A percentile compares a stretch with the other conserved stretches of the same genome.
Evolutionary conservation across 2,888 invertebrate genomes (phyloP).

Genomic region (Anoplius nigerrimus): DNA sequence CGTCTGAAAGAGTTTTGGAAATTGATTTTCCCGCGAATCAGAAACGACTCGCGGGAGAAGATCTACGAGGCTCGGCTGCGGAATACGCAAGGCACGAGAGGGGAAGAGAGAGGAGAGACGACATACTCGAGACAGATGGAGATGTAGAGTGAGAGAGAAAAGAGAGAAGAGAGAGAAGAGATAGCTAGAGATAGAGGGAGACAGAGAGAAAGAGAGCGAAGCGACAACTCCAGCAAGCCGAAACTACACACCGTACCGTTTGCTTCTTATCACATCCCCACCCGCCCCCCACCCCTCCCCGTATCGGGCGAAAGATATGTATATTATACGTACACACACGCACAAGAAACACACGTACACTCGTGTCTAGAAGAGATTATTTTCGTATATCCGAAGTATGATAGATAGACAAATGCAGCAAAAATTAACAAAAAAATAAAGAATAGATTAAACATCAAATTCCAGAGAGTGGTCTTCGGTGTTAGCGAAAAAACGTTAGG

Average conservation of each 20-base stretch:
- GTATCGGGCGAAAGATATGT: slow-evolving; percentile 44
- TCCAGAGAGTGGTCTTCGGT: slow-evolving; percentile 52
- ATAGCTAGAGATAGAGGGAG: not conserved
- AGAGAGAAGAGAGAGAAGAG: not conserved
- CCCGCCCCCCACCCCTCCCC: too few relatives aligned
- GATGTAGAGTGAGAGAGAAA: slow-evolving; percentile 5
- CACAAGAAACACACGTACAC: slow-evolving; percentile 59
- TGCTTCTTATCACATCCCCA: slow-evolving; percentile 20
- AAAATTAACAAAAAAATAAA: slow-evolving; percentile 59
- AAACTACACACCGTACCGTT: slow-evolving; percentile 40
- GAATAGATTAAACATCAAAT: slow-evolving; percentile 60
- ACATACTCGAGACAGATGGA: not conserved
- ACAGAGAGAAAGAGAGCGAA: slow-evolving; percentile 29
- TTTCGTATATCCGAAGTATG: slow-evolving; percentile 56
- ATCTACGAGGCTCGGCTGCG: too few relatives aligned
- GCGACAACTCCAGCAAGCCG: slow-evolving; percentile 43
- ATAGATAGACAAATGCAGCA: slow-evolving; percentile 65
- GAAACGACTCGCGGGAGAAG: too few relatives aligned
- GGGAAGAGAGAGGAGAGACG: not conserved
- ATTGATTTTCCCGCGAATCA: too few relatives aligned
- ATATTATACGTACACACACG: slow-evolving; percentile 56
- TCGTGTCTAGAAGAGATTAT: slow-evolving; percentile 59
- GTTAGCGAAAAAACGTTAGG: slow-evolving; percentile 71
- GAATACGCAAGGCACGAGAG: too few relatives aligned
- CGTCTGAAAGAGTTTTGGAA: too few relatives aligned